phyloP scores from a whole-genome alignment of 2,888 invertebrate species.

The Limnephilus marmoratus region DNA sequence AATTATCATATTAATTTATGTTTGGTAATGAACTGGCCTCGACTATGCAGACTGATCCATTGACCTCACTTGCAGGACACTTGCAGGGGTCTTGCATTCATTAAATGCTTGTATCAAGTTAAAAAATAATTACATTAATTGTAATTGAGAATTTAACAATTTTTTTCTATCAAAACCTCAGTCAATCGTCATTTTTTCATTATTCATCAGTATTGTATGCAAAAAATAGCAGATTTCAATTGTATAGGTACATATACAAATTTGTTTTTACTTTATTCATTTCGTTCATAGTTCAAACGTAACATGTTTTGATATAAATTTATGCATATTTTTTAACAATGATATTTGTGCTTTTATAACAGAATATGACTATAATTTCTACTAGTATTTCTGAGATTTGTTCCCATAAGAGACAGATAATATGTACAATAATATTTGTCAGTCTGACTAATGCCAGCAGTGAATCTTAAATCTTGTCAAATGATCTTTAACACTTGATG shows the following conservation, averaged over 20 bases:
- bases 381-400: not conserved
- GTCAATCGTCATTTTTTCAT: too few species aligned
- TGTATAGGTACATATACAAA: not conserved
- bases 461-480: not conserved
- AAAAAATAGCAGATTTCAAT: not conserved
- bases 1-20: not conserved
- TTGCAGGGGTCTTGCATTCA: not conserved
- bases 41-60: not conserved
- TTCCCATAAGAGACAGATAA: not conserved
- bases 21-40: not conserved
- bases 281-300: not conserved
- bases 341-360: not conserved
- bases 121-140: not conserved
- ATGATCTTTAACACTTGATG: not conserved
- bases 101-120: not conserved
- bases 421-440: not conserved
- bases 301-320: not conserved
- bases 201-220: too few species aligned
- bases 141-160: not conserved
- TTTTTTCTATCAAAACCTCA: not conserved
- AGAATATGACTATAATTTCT: not conserved
- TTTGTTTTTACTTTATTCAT: not conserved
- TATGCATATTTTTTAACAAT: not conserved
- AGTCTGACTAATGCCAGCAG: not conserved
- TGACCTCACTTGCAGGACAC: not conserved